These are phyloP conservation scores for Drosophila leonis DNA, from an alignment of 2,888 invertebrate genomes.

Conservation along the genomic window DNA sequence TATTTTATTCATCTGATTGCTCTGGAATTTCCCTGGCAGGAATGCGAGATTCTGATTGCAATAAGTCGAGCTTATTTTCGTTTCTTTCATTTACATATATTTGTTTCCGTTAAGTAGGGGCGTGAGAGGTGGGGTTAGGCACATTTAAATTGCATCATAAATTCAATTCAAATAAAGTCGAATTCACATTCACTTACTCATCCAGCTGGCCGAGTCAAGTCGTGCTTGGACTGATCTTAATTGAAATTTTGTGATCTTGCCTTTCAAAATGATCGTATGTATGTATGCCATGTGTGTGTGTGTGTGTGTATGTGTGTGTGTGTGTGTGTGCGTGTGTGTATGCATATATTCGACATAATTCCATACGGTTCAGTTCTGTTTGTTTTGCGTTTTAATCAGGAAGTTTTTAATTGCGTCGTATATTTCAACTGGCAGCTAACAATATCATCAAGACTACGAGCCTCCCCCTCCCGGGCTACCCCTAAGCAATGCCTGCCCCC, in stretches of 20 bases:
- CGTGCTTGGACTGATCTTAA: constrained; percentile 61
- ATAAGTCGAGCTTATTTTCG: constrained; percentile 17
- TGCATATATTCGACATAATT: constrained; percentile 46
- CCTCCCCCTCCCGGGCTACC: background rate
- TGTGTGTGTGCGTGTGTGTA: background rate
- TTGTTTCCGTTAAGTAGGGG: constrained; percentile 13
- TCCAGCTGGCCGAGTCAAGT: constrained; percentile 25
- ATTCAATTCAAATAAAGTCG: constrained; percentile 69
- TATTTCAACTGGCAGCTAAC: constrained; percentile 68
- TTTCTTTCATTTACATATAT: constrained; percentile 29
- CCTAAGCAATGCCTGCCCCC: constrained; percentile 1
- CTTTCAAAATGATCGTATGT: constrained; percentile 45
- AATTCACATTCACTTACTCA: constrained; percentile 67
- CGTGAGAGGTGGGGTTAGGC: constrained; percentile 13
- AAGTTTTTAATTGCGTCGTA: constrained; percentile 78
- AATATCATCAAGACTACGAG: constrained; percentile 59
- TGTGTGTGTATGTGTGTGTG: background rate
- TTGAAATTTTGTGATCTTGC: constrained; percentile 70
- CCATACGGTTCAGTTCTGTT: constrained; percentile 48
- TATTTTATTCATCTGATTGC: constrained; percentile 29
- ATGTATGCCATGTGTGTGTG: background rate
- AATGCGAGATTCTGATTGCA: constrained; percentile 51
- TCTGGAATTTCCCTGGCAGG: constrained; percentile 29
- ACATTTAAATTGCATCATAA: constrained; percentile 66
- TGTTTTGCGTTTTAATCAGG: constrained; percentile 76